A percentile compares a stretch with the other conserved stretches of the same genome.
Evolutionary conservation across 35 echinoderm and acorn worm genomes (phyloP).

Genomic region (Apostichopus parvimensis): DNA sequence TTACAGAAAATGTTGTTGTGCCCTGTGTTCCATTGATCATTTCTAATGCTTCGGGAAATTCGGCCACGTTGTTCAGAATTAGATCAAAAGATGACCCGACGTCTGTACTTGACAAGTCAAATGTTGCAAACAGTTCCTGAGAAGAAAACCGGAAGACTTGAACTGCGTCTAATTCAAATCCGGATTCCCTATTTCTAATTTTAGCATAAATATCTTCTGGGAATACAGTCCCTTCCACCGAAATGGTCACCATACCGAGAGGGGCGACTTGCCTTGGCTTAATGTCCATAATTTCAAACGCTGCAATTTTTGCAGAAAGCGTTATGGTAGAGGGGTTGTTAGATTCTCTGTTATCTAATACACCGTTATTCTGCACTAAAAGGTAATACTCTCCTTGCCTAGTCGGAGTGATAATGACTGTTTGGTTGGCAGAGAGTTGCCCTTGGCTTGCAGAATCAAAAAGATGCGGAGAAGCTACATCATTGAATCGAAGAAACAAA

Average conservation of each 20-base stretch:
- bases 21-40: neutral
- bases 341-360: neutral
- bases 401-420: slow-evolving; percentile 39
- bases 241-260: slow-evolving; percentile 48
- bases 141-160: slow-evolving; percentile 61
- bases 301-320: slow-evolving; percentile 46
- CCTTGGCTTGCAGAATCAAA: slow-evolving; percentile 57
- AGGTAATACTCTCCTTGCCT: slow-evolving; percentile 63
- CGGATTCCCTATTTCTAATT: neutral
- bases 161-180: slow-evolving; percentile 4
- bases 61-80: slow-evolving; percentile 4
- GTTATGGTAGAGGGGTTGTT: slow-evolving; percentile 10
- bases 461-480: slow-evolving; percentile 51
- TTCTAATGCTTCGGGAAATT: slow-evolving; percentile 26
- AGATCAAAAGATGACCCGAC: slow-evolving; percentile 44
- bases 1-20: neutral
- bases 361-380: slow-evolving; percentile 54
- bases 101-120: slow-evolving; percentile 8
- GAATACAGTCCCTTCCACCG: slow-evolving; percentile 57
- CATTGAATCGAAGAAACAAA: slow-evolving; percentile 46
- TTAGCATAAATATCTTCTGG: slow-evolving; percentile 50
- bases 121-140: slow-evolving; percentile 55
- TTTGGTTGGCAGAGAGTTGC: slow-evolving; percentile 47
- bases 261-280: slow-evolving; percentile 49
- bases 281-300: slow-evolving; percentile 57